phyloP scores from a whole-genome alignment of 2,888 invertebrate species.

The Polia nebulosa region DNA sequence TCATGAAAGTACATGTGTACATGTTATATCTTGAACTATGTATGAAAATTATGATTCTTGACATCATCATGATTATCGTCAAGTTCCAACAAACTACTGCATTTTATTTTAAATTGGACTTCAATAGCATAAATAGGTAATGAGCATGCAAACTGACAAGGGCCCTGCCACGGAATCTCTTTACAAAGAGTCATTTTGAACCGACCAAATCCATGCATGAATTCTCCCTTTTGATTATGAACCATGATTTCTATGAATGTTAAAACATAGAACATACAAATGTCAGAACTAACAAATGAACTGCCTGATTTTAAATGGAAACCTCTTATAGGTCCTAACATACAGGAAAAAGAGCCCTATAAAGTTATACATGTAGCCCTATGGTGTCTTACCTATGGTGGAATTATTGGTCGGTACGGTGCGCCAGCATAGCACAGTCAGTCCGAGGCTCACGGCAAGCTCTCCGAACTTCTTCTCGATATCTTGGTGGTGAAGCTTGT shows the following conservation, averaged over 20 bases:
- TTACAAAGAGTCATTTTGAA: neutral
- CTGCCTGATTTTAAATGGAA: neutral
- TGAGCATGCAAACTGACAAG: slow-evolving; percentile 18
- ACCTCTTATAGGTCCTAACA: neutral
- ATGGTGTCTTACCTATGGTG: slow-evolving; percentile 93
- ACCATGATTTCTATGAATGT: slow-evolving; percentile 37
- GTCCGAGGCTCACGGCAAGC: slow-evolving; percentile 95
- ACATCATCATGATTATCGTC: too few relatives aligned
- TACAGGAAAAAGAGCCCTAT: neutral
- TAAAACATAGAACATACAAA: slow-evolving; percentile 30
- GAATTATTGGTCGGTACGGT: slow-evolving; percentile 97
- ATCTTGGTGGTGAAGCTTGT: slow-evolving; percentile 95
- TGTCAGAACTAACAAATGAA: slow-evolving; percentile 16
- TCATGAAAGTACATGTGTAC: too few relatives aligned
- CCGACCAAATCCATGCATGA: slow-evolving; percentile 22
- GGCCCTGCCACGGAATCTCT: neutral
- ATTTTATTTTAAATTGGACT: too few relatives aligned
- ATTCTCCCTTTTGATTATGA: slow-evolving; percentile 6
- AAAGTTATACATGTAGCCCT: neutral
- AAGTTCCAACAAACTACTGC: too few relatives aligned
- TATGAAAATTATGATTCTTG: too few relatives aligned
- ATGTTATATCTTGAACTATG: too few relatives aligned
- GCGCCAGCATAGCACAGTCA: slow-evolving; percentile 98
- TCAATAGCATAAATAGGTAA: neutral
- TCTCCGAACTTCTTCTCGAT: slow-evolving; percentile 95